phyloP scores from a whole-genome alignment of 1,140 invertebrate genomes.

The Magallana gigas region DNA sequence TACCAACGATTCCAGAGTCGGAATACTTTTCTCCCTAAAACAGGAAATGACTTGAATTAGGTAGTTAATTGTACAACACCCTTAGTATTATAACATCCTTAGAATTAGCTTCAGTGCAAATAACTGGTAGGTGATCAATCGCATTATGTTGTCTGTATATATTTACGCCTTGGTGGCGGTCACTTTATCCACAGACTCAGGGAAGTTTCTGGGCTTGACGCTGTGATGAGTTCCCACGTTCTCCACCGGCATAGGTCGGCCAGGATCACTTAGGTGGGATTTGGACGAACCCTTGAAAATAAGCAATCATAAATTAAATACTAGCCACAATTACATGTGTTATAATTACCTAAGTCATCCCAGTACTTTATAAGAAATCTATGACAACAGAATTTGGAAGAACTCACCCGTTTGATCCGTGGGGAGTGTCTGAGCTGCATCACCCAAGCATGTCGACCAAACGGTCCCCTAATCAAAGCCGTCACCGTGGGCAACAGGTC shows the following conservation, averaged over 20 bases:
- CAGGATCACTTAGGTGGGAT: slow-evolving; percentile 86
- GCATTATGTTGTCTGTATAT: background rate
- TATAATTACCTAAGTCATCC: too few relatives aligned
- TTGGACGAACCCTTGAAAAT: slow-evolving; percentile 78
- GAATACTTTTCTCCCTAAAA: slow-evolving; percentile 89
- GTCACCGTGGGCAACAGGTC: slow-evolving; percentile 83
- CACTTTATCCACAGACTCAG: slow-evolving; percentile 90
- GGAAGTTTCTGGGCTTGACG: slow-evolving; percentile 88
- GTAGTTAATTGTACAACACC: too few relatives aligned
- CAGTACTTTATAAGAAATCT: too few relatives aligned
- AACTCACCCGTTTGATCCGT: slow-evolving; percentile 81
- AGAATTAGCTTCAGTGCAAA: too few relatives aligned
- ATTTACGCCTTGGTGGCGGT: slow-evolving; percentile 88
- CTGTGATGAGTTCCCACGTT: slow-evolving; percentile 83
- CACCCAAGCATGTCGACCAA: slow-evolving; percentile 96
- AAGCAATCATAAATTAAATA: background rate
- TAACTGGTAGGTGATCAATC: too few relatives aligned
- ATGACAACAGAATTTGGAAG: too few relatives aligned
- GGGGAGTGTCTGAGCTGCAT: slow-evolving; percentile 87
- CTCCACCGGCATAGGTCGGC: slow-evolving; percentile 88
- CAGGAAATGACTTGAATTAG: slow-evolving; percentile 1
- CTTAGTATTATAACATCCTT: too few relatives aligned
- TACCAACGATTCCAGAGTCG: slow-evolving; percentile 86
- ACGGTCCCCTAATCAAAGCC: slow-evolving; percentile 92
- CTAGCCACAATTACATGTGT: background rate